Evolutionary conservation across 30 jellyfish, hydroid and myxozoan species (phyloP), one percentile per base, ranked within the genome.

Genomic region (Hydractinia symbiolongicarpus): DNA sequence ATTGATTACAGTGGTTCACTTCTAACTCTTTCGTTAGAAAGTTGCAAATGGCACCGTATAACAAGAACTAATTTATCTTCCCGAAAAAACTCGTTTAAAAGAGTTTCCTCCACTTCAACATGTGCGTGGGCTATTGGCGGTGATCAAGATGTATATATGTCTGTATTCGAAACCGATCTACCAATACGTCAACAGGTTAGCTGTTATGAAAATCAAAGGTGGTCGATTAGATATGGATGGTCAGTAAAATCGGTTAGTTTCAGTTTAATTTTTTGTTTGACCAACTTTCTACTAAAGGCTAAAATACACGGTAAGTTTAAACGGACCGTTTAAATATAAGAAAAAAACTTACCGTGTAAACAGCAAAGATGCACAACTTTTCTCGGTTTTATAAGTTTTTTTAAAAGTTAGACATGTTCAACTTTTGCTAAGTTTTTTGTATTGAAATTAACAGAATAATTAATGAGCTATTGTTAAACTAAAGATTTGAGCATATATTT

Each of bases 71-170:
- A n/a, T 30, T 50, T 17, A 77, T 17, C 17, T 66, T 54, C 85
- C 17, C 76, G 77, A 44, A 52, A 15, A 55, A 19, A 77, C 40
- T 50, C 79, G 13, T 72, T 75, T 84, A 85, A 85, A 49, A 77
- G 86, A 61, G 30, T 90, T n/a, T 76, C 94, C 7, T 82, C 96
- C 15, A 82, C 69, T 40, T 86, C 77, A 13, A 81, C 79, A 52
- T 91, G 98, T 80, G 95, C 94, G 16, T 91, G 98, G 98, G 98
- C 91, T 52, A 72, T 91, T 52, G 96, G 96, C 17, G 98, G 86
- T 4, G 96, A 91, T 60, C 98, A 91, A 50, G 72, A 82, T 21
- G 64, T 86, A 53, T 91, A 91, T 84, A 66, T 86, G 83, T 55
- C 86, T 57, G 91, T 91, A 13, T 82, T 82, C 73, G n/a, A 83